Evolutionary conservation across 2,888 invertebrate genomes (phyloP).

Genomic region (Epinotia brunnichana): DNA sequence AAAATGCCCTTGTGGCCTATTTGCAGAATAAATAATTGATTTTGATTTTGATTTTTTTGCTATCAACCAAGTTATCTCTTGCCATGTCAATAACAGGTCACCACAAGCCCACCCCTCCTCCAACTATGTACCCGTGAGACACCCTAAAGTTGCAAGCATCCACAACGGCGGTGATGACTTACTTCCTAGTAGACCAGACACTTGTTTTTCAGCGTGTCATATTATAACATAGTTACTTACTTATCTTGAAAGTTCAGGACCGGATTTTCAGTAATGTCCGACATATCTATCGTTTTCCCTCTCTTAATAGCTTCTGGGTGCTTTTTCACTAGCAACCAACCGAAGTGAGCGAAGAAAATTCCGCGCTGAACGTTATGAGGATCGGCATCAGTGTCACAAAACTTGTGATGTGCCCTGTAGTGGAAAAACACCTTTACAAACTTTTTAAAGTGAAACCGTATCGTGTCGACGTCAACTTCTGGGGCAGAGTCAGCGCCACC

Average conservation of each 20-base stretch:
- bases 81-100: no score
- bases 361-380: constrained; percentile 85
- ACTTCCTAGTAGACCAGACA: neutral
- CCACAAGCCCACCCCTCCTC: no score
- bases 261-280: neutral
- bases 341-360: constrained; percentile 91
- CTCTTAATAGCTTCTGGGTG: constrained; percentile 86
- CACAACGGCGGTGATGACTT: neutral
- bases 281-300: neutral
- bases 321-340: constrained; percentile 89
- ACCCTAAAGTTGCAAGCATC: no score
- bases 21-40: no score
- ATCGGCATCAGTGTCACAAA: constrained; percentile 1
- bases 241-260: constrained; percentile 22
- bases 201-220: neutral
- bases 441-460: no score
- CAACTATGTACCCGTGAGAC: no score
- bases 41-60: no score
- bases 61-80: no score
- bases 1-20: no score
- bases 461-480: no score
- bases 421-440: neutral
- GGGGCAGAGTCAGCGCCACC: no score
- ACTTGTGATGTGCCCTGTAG: constrained; percentile 56
- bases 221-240: neutral